These are phyloP conservation scores for Holothuria glaberrima DNA, from an alignment of 35 echinoderm and acorn worm species.

Conservation along the genomic window DNA sequence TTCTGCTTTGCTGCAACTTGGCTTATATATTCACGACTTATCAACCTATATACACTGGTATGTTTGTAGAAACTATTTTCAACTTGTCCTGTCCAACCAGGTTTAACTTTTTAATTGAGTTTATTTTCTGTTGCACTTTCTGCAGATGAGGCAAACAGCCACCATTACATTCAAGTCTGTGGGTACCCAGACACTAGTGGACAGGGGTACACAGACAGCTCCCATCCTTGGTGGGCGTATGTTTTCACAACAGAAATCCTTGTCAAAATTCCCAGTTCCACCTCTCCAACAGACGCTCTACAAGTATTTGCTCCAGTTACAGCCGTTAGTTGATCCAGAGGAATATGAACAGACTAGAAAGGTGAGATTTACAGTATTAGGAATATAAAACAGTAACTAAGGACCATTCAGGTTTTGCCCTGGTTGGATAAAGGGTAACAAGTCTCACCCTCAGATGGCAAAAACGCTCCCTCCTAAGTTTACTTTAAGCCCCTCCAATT, in stretches of 20 bases:
- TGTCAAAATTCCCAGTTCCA: slow-evolving; percentile 84
- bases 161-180: slow-evolving; percentile 1
- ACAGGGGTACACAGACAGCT: slow-evolving; percentile 50
- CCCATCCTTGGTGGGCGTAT: slow-evolving; percentile 74
- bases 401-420: no score
- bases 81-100: no score
- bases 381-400: background rate
- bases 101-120: no score
- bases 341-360: slow-evolving; percentile 89
- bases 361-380: no score
- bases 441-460: no score
- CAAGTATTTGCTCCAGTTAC: slow-evolving; percentile 75
- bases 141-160: slow-evolving; percentile 43
- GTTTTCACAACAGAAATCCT: slow-evolving; percentile 88
- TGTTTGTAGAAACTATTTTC: no score
- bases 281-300: slow-evolving; percentile 93
- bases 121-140: background rate
- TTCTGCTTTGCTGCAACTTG: no score
- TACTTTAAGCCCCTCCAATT: no score
- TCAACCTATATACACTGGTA: no score
- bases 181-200: slow-evolving; percentile 27
- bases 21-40: no score
- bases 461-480: no score
- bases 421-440: no score
- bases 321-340: slow-evolving; percentile 79